These are phyloP conservation scores for Malthinus seriepunctatus DNA, from an alignment of 2,888 invertebrate species.

Conservation along the genomic window DNA sequence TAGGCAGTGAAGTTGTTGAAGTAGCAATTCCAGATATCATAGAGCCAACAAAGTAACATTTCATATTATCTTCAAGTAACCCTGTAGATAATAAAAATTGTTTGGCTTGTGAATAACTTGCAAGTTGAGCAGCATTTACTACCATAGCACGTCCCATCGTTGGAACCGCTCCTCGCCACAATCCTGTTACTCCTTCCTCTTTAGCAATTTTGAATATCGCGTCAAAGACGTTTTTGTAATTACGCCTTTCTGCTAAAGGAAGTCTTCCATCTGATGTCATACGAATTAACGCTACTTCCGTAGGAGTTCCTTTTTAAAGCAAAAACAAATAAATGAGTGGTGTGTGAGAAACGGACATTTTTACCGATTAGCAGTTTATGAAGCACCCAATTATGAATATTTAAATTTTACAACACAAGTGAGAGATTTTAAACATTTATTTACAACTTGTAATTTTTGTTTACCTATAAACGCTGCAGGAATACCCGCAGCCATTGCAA, in stretches of 20 bases:
- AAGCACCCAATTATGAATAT: not conserved
- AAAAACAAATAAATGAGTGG: too few species aligned
- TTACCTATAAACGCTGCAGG: slow-evolving; percentile 88
- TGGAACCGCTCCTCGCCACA: slow-evolving; percentile 92
- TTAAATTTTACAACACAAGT: too few species aligned
- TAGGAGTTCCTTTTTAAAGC: slow-evolving; percentile 82
- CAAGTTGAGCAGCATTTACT: slow-evolving; percentile 97
- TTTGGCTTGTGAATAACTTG: slow-evolving; percentile 93
- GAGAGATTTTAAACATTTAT: too few species aligned
- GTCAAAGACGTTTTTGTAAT: slow-evolving; percentile 92
- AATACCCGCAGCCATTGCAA: slow-evolving; percentile 87
- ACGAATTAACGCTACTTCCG: slow-evolving; percentile 93
- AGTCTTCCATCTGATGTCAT: slow-evolving; percentile 98
- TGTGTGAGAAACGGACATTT: too few species aligned
- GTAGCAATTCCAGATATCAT: slow-evolving; percentile 98
- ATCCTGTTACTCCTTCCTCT: slow-evolving; percentile 79
- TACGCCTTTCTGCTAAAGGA: slow-evolving; percentile 84
- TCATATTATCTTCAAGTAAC: slow-evolving; percentile 70
- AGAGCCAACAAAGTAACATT: slow-evolving; percentile 90
- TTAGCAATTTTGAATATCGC: slow-evolving; percentile 78
- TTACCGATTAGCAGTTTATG: too few species aligned
- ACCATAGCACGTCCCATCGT: slow-evolving; percentile 94
- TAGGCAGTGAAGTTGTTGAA: slow-evolving; percentile 96
- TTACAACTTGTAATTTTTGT: slow-evolving; percentile 1
- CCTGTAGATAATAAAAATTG: slow-evolving; percentile 66